Base-by-base conservation (phyloP, 2,888 invertebrate species). In the Endomychus coccineus region DNA sequence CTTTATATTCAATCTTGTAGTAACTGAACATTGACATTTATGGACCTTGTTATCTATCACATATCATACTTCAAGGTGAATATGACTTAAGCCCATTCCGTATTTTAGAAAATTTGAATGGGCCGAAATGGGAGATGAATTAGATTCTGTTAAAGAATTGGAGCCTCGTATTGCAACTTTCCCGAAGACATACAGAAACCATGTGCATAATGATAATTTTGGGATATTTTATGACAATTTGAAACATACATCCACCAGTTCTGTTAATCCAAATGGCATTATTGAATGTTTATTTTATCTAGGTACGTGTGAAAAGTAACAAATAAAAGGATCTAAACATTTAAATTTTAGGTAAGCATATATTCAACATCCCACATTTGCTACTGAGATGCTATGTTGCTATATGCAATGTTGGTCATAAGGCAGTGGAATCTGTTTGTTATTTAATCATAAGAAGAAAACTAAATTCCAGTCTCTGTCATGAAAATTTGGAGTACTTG, bases 401-500 rank as follows among this genome's bases (percentile, higher is more conserved):
- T 0, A 38, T 74, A 5, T 59, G 73, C 34, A 60, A 64, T 9
- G 52, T 72, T 39, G 56, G 68, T 1, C 64, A 69, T 4, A 59
- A 61, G 3, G 45, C 69, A 1, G 48, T 73, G 1, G 77, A 78
- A 39, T 55, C 63, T 49, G 1, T 61, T 61, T 19, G 66, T 64
- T 52, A 61, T 64, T 46, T 57, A 44, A 32, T 58, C 55, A 45
- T 68, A 69, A 39, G 69, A 64, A 49, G 56, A 42, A 12, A 61
- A 61, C 27, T 67, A 69, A 31, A 51, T 49, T 16, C 59, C 0
- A 54, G 72, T 13, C 60, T 78, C 1, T 68, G 66, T 1, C 71
- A 77, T 48, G 64, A 71, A 16, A 66, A 77, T 42, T 53, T 79
- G 28, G 73, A 77, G 9, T 71, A 74, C 54, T 64, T 80, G 1